Base-by-base conservation (phyloP, 2,113 vertebrate species). In the Haliaeetus leucogaster region DNA sequence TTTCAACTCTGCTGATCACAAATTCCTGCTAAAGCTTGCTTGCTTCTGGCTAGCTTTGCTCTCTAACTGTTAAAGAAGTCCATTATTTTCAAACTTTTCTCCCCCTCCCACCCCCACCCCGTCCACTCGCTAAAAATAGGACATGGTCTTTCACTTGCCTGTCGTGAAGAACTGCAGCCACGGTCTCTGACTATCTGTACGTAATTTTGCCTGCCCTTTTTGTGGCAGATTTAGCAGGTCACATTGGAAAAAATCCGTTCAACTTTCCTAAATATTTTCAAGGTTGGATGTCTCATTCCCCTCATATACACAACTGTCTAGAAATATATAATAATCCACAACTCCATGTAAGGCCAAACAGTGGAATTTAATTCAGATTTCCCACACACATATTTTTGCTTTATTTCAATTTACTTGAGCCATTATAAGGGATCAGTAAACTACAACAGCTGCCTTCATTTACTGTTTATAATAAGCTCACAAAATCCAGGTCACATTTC, bases 401-500 rank as follows among this genome's bases (percentile, higher is more conserved):
- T 97, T 95, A 91, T 86, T 96, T 95, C 79, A 30, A 53, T 96
- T 76, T 85, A 93, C 70, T 82, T 79, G 93, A 94, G 83, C 93
- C 96, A 71, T 92, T 97, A 40, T 65, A 97, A 96, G 91, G 86
- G 89, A 96, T 95, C 96, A 92, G 91, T 82, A 97, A 97, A 97
- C 96, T 96, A 90, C 96, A 95, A 91, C 95, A 97, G 90, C 95
- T 96, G 95, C 91, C 82, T 95, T 94, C 97, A 96, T 95, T 97
- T 97, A 96, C 83, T 92, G 92, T 91, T 95, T 52, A 62, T 63
- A 96, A 96, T 87, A 95, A 97, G 96, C 97, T 97, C 96, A 89
- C 94, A 97, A 98, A 98, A 98, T 97, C 95, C 96, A 95, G 97
- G 97, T 97, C 97, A 97, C 95, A 96, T 96, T 97, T 97, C 94